Evolutionary conservation across 2,888 invertebrate species (phyloP).

Genomic region (Cyrtodaria siliqua): DNA sequence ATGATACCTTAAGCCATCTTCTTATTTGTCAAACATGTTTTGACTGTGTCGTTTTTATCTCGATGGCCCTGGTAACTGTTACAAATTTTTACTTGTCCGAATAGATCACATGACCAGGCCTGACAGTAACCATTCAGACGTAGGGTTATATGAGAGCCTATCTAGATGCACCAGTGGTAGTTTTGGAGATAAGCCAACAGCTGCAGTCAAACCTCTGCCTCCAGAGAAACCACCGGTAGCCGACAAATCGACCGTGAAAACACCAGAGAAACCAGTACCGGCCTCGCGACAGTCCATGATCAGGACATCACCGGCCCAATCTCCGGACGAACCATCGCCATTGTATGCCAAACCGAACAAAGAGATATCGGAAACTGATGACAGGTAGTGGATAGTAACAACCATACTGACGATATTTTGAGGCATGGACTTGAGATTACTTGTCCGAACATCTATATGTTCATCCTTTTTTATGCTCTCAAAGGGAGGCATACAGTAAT

Average conservation of each 20-base stretch:
- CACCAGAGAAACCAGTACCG: constrained; percentile 27
- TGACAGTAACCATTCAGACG: background rate
- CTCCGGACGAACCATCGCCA: constrained; percentile 8
- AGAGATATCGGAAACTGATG: constrained; percentile 5
- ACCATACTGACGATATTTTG: too few species aligned
- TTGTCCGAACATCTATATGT: too few species aligned
- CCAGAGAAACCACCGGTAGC: constrained; percentile 36
- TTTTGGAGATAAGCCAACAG: constrained; percentile 39
- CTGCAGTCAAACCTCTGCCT: constrained; percentile 48
- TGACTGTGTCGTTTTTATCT: too few species aligned
- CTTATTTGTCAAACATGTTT: too few species aligned
- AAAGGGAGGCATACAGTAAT: too few species aligned
- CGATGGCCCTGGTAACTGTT: too few species aligned
- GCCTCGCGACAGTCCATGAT: constrained; percentile 14
- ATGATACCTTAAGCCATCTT: too few species aligned
- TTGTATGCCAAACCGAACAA: constrained; percentile 42
- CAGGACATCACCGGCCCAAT: constrained; percentile 2
- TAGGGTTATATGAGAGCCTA: background rate
- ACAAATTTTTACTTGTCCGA: too few species aligned
- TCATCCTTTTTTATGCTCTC: too few species aligned
- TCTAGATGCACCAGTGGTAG: constrained; percentile 32
- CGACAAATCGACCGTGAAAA: constrained; percentile 6
- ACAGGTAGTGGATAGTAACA: constrained; percentile 4
- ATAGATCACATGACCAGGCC: constrained; percentile 28
- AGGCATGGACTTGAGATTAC: too few species aligned